These are phyloP conservation scores for Sciurus niger DNA, from an alignment of 2,113 vertebrate species.

Conservation along the genomic window DNA sequence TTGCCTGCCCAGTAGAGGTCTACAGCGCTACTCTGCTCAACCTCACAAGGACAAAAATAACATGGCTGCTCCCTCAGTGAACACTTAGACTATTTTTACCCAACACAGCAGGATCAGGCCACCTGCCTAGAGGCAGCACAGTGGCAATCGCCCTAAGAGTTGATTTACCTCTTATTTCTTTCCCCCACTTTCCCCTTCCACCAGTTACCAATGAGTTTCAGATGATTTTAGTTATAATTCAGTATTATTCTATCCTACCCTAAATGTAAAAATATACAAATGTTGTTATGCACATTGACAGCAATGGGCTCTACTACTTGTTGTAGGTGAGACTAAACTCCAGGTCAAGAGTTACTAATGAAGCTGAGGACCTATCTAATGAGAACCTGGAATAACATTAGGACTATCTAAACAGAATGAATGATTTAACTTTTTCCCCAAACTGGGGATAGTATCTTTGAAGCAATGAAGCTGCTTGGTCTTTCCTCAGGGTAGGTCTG, in stretches of 20 bases:
- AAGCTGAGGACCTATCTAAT: slow-evolving; percentile 61
- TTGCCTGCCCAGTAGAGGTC: not conserved
- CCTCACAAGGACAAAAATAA: slow-evolving; percentile 58
- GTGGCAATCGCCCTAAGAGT: not conserved
- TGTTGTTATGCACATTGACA: not conserved
- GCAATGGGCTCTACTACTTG: not conserved
- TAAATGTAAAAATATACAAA: slow-evolving; percentile 34
- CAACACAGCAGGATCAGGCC: not conserved
- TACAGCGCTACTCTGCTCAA: not conserved
- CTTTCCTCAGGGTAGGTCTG: slow-evolving; percentile 74
- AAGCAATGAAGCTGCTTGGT: slow-evolving; percentile 83
- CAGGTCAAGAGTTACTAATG: slow-evolving; percentile 57
- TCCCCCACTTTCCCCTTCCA: not conserved
- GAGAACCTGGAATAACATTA: slow-evolving; percentile 43
- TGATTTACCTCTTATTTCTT: not conserved
- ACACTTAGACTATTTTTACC: slow-evolving; percentile 60
- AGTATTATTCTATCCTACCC: not conserved
- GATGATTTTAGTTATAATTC: slow-evolving; percentile 6
- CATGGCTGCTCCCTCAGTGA: not conserved
- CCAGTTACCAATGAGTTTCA: not conserved
- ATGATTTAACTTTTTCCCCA: slow-evolving; percentile 77
- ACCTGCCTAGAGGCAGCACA: not conserved
- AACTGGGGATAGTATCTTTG: slow-evolving; percentile 81
- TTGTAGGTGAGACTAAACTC: slow-evolving; percentile 41
- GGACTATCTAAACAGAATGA: slow-evolving; percentile 79